Conservation (phyloP, 1,140 invertebrate species). For the Maconellicoccus hirsutus region DNA sequence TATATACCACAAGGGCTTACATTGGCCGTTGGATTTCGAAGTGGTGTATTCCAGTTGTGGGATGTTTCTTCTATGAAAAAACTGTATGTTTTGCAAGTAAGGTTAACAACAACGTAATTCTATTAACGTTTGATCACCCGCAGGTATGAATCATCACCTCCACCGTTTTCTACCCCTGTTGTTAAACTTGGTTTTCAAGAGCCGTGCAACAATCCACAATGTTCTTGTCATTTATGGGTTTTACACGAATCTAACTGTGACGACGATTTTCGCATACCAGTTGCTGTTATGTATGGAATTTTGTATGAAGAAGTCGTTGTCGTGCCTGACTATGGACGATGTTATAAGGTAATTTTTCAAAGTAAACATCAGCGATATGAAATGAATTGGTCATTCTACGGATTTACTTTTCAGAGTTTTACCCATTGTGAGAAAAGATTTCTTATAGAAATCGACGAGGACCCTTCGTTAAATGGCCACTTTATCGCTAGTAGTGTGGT, state of each 20-base stretch:
- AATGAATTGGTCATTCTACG: no score
- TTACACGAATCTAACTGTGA: slow-evolving; percentile 33
- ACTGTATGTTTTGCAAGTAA: slow-evolving; percentile 17
- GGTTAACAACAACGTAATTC: not conserved
- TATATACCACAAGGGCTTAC: slow-evolving; percentile 27
- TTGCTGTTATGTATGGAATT: slow-evolving; percentile 35
- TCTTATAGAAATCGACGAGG: not conserved
- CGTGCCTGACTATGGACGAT: not conserved
- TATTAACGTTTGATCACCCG: not conserved
- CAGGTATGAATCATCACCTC: slow-evolving; percentile 28
- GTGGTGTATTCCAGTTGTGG: slow-evolving; percentile 28
- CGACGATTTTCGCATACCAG: slow-evolving; percentile 31
- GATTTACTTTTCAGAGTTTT: not conserved
- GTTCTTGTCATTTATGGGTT: slow-evolving; percentile 55
- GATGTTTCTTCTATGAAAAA: slow-evolving; percentile 24
- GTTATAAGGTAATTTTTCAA: not conserved
- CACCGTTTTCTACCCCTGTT: slow-evolving; percentile 39
- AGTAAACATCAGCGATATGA: no score
- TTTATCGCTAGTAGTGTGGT: not conserved
- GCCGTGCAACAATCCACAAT: slow-evolving; percentile 57
- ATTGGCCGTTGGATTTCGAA: slow-evolving; percentile 27
- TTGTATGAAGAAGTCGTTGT: not conserved
- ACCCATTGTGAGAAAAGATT: slow-evolving; percentile 13
- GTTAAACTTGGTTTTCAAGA: slow-evolving; percentile 49
- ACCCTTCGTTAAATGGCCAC: not conserved